Percentiles rank a stretch among this genome's conserved stretches.
phyloP scores from a whole-genome alignment of 2,888 invertebrate species.

The Trachelus tabidus region DNA sequence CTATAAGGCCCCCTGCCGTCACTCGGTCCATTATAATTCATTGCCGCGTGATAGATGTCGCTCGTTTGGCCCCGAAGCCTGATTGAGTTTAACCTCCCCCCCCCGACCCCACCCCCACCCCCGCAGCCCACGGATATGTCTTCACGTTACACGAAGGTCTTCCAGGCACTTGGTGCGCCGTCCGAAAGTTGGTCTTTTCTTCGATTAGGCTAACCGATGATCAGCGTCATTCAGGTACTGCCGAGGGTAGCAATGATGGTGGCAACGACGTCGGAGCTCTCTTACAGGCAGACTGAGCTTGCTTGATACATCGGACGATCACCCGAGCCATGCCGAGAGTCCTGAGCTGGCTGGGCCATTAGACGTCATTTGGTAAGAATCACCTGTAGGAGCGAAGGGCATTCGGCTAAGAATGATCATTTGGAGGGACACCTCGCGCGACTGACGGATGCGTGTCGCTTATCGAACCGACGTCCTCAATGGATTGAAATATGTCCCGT shows the following conservation, averaged over 20 bases:
- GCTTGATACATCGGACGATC: no score
- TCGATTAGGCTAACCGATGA: no score
- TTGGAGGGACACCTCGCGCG: slow-evolving; percentile 17
- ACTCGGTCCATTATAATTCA: slow-evolving; percentile 52
- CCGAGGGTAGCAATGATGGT: no score
- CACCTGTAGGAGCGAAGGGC: slow-evolving; percentile 35
- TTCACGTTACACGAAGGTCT: not conserved
- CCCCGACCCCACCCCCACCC: slow-evolving; percentile 16
- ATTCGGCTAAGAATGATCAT: slow-evolving; percentile 5
- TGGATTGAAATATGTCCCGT: slow-evolving; percentile 44
- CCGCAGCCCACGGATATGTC: not conserved
- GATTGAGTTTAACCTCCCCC: slow-evolving; percentile 47
- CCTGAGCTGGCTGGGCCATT: slow-evolving; percentile 23
- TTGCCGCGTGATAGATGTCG: slow-evolving; percentile 56
- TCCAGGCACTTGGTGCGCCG: no score
- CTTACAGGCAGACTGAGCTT: no score
- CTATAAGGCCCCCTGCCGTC: slow-evolving; percentile 44
- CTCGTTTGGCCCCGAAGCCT: slow-evolving; percentile 52
- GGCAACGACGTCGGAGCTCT: no score
- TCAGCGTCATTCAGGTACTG: no score
- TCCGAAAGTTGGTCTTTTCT: no score
- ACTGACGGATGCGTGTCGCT: slow-evolving; percentile 49
- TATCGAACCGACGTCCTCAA: slow-evolving; percentile 38
- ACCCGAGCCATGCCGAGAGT: no score
- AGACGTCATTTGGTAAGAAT: slow-evolving; percentile 36